Conservation (phyloP, 2,797 vertebrate genomes). For the Gobionotothen gibberifrons region DNA sequence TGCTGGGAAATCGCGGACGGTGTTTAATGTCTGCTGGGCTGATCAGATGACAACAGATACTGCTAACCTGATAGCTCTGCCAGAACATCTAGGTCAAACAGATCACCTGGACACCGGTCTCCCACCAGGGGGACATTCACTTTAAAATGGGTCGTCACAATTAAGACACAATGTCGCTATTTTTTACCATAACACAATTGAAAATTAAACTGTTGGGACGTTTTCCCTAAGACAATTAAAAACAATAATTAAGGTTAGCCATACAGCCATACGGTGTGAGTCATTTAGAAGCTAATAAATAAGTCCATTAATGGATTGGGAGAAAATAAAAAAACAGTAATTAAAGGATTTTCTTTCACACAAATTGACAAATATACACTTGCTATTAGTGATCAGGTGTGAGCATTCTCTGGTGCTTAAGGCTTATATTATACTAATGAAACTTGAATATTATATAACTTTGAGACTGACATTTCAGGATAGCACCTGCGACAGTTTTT, state of each 20-base stretch:
- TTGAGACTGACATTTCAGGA: not conserved
- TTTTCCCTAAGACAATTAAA: not conserved
- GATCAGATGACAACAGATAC: constrained; percentile 70
- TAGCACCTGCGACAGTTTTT: not conserved
- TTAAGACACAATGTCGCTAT: not conserved
- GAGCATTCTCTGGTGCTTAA: not conserved
- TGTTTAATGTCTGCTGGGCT: constrained; percentile 65
- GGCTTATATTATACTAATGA: not conserved
- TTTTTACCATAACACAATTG: constrained; percentile 17
- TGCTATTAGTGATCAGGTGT: not conserved
- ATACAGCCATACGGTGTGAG: too few relatives aligned
- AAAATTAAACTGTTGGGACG: not conserved
- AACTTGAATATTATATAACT: not conserved
- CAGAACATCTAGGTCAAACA: constrained; percentile 66
- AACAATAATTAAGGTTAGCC: too few relatives aligned
- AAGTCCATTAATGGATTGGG: not conserved
- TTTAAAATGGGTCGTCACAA: constrained; percentile 26
- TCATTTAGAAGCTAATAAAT: not conserved
- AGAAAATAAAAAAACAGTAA: not conserved
- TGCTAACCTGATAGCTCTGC: constrained; percentile 58
- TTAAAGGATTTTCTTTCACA: not conserved
- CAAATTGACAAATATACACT: not conserved
- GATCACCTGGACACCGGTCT: constrained; percentile 56
- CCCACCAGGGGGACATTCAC: constrained; percentile 34
- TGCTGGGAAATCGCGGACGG: constrained; percentile 57